phyloP scores from a whole-genome alignment of 2,797 vertebrate species.

The Podargus strigoides region DNA sequence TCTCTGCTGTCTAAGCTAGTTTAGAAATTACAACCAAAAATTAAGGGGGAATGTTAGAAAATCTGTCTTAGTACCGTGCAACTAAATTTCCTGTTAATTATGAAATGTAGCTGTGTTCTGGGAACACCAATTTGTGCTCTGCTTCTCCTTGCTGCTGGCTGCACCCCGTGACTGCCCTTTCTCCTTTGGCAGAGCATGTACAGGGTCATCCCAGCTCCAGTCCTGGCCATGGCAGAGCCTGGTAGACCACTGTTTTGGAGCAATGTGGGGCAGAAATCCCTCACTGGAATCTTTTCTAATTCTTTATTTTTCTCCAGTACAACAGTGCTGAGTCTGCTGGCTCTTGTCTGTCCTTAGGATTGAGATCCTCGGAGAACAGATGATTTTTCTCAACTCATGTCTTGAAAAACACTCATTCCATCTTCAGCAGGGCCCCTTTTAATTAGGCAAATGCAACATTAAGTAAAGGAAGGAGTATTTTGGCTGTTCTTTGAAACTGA shows the following conservation, averaged over 20 bases:
- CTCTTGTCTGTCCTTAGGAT: background rate
- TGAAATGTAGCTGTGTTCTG: background rate
- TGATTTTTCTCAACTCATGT: background rate
- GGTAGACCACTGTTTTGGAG: rapidly evolving
- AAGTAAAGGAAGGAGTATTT: background rate
- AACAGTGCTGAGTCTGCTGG: background rate
- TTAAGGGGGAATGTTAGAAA: background rate
- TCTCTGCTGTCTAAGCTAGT: background rate
- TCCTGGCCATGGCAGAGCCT: background rate
- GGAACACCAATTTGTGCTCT: background rate
- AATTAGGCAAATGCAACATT: background rate
- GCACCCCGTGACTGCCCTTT: background rate
- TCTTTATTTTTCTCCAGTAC: background rate
- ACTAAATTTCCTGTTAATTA: background rate
- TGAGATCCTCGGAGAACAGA: background rate
- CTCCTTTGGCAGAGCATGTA: background rate
- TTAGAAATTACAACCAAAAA: background rate
- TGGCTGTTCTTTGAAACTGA: background rate
- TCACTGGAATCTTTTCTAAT: background rate
- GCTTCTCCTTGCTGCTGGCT: background rate
- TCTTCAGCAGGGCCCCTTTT: background rate
- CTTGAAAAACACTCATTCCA: background rate
- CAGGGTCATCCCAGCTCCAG: rapidly evolving
- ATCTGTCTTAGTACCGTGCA: background rate
- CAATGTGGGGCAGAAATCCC: background rate